phyloP scores from a whole-genome alignment of 2,113 vertebrate genomes.

The Rynchops niger region DNA sequence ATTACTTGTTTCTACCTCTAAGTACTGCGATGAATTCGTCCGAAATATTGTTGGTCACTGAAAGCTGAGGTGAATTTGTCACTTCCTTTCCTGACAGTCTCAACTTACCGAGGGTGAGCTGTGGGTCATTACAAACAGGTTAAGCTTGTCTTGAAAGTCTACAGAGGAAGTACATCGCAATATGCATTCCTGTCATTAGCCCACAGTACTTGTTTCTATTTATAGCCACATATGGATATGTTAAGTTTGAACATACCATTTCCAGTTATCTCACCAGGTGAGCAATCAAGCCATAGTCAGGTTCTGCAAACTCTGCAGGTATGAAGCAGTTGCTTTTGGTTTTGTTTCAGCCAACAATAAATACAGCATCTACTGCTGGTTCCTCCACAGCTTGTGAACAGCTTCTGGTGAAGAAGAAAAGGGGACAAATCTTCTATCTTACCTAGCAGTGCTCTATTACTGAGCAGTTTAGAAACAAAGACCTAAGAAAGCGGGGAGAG shows the following conservation, averaged over 20 bases:
- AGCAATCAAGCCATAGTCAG: background rate
- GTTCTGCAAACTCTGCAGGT: background rate
- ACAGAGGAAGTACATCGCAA: background rate
- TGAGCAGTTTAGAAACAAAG: background rate
- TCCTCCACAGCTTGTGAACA: background rate
- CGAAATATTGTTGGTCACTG: background rate
- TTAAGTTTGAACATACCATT: background rate
- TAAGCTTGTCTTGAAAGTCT: background rate
- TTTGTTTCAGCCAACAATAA: background rate
- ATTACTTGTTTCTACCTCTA: background rate
- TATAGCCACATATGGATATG: too few species aligned
- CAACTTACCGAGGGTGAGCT: background rate
- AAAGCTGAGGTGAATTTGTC: background rate
- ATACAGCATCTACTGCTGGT: background rate
- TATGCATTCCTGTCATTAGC: background rate
- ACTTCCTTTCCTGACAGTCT: background rate
- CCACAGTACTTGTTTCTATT: background rate
- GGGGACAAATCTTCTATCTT: background rate
- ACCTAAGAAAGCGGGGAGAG: background rate
- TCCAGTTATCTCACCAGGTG: background rate
- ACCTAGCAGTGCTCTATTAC: background rate
- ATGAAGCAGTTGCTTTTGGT: background rate
- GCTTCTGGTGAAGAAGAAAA: background rate
- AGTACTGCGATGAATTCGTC: background rate
- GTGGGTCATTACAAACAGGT: background rate